Conservation (phyloP, 1,140 invertebrate species). For the Tetramorium simillimum region DNA sequence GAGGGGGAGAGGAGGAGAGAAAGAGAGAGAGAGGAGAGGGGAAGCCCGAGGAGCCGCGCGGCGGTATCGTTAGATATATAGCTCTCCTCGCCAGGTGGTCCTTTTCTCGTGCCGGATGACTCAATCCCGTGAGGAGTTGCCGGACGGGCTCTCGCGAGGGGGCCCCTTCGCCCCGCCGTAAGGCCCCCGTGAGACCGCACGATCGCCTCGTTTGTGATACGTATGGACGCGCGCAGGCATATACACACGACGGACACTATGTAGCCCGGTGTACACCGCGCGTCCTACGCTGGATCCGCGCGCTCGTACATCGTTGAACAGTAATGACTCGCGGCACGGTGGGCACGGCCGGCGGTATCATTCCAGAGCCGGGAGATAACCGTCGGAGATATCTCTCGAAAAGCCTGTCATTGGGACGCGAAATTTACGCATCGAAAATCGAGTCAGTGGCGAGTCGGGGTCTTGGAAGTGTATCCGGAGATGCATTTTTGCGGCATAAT, state of each 20-base stretch:
- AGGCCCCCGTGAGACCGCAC: conserved; percentile 29
- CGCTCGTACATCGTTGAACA: conserved; percentile 45
- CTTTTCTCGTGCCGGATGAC: conserved; percentile 80
- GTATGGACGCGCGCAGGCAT: neutral
- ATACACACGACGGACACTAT: neutral
- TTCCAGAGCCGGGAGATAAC: conserved; percentile 23
- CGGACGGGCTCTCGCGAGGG: conserved; percentile 72
- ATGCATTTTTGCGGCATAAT: neutral
- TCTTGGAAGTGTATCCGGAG: neutral
- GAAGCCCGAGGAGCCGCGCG: conserved; percentile 60
- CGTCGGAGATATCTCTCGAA: conserved; percentile 43
- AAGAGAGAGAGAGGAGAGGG: conserved; percentile 55
- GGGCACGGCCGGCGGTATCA: neutral
- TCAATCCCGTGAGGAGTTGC: conserved; percentile 83
- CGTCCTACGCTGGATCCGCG: conserved; percentile 35
- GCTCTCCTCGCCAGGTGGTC: conserved; percentile 82
- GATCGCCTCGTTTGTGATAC: conserved; percentile 32
- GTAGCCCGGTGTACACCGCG: neutral
- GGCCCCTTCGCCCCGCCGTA: conserved; percentile 26
- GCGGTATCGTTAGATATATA: conserved; percentile 79
- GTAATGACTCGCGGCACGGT: conserved; percentile 51
- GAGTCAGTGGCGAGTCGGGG: neutral
- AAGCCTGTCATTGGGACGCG: conserved; percentile 25
- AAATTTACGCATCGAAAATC: conserved; percentile 46
- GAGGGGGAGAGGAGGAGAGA: conserved; percentile 30